Base-by-base conservation (phyloP, 2,888 invertebrate species). In the Tiphia femorata region DNA sequence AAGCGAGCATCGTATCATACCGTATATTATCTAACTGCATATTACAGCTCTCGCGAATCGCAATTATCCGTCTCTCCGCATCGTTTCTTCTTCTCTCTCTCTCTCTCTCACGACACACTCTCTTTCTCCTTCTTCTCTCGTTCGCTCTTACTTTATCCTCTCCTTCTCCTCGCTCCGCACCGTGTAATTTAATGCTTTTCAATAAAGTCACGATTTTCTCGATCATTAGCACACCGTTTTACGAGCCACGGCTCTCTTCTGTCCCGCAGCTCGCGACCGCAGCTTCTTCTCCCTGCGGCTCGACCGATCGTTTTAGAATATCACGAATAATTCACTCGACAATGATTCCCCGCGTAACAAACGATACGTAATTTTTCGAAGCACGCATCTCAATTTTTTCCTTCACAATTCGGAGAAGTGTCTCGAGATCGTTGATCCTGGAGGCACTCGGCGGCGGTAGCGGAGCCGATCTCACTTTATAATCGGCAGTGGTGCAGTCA, bases 401-500 rank as follows among this genome's bases (percentile, higher is more conserved):
- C 30, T 19, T 2, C n/a, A 6, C 14, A 57, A 66, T 55, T 59
- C 62, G 61, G 65, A 49, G 47, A 59, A 65, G 49, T 46, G 41
- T 21, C 25, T 19, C 63, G 66, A 72, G 73, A 72, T 76, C 76
- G 72, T 66, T 73, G 71, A 75, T 75, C 76, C 67, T n/a, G n/a
- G n/a, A n/a, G n/a, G n/a, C n/a, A n/a, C n/a, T n/a, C n/a, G 60
- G 58, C 59, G 63, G 67, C 67, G n/a, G n/a, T n/a, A n/a, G n/a
- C n/a, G n/a, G n/a, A n/a, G n/a, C n/a, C n/a, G n/a, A 77, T 78
- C 75, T 77, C 67, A 79, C 76, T 79, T 78, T 78, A 69, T 77
- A 79, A 79, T 79, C 62, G 53, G 37, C 56, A 52, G 30, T 49
- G 44, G 43, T 49, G 51, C 57, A 58, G 59, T 54, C 62, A 33